Conservation (phyloP, 2,797 vertebrate genomes). For the Lacerta viridis region DNA sequence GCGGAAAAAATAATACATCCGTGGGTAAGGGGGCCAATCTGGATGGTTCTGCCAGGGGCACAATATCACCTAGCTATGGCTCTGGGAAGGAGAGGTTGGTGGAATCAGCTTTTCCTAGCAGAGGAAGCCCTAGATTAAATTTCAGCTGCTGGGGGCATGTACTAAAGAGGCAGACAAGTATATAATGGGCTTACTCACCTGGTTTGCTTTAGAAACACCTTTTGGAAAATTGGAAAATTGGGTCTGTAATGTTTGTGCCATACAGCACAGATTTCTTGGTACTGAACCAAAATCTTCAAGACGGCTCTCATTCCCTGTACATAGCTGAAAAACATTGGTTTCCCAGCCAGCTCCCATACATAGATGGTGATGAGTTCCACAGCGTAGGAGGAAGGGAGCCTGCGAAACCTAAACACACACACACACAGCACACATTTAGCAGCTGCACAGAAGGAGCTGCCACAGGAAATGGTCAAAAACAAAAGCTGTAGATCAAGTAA, state of each 20-base stretch:
- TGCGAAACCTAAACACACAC: slow-evolving; percentile 52
- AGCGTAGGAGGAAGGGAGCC: slow-evolving; percentile 58
- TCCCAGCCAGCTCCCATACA: slow-evolving; percentile 57
- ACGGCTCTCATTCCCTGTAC: slow-evolving; percentile 52
- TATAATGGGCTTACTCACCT: slow-evolving; percentile 33
- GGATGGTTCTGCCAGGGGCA: no score
- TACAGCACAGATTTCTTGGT: slow-evolving; percentile 50
- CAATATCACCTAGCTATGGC: not conserved
- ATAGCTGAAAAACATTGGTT: slow-evolving; percentile 55
- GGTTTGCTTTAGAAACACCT: slow-evolving; percentile 57
- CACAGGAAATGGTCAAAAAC: not conserved
- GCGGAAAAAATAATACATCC: no score
- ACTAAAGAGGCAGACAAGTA: no score
- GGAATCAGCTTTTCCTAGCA: not conserved
- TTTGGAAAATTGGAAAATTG: slow-evolving; percentile 52
- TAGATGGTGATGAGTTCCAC: slow-evolving; percentile 54
- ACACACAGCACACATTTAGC: slow-evolving; percentile 3
- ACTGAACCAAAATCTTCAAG: slow-evolving; percentile 52
- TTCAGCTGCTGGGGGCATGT: not conserved
- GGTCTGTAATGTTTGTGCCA: slow-evolving; percentile 41
- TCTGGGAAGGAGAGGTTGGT: no score
- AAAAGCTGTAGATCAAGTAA: slow-evolving; percentile 39
- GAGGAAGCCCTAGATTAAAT: not conserved
- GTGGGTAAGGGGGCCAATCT: no score
- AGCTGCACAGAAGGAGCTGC: slow-evolving; percentile 13